Evolutionary conservation across 2,888 invertebrate genomes (phyloP).

Genomic region (Calameuta filiformis): DNA sequence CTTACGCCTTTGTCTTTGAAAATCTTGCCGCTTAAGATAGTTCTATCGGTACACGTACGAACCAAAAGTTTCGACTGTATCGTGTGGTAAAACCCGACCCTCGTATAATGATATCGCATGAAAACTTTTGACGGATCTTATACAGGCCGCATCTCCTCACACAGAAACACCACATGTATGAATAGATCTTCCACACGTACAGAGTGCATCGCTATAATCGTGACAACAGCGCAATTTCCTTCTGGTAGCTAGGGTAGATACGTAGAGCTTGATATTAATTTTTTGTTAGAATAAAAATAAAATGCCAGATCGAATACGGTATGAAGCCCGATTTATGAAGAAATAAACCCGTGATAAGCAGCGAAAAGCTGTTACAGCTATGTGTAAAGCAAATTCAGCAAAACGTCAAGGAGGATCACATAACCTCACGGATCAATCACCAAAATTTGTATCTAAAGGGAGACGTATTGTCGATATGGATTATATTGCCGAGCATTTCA

Average conservation of each 20-base stretch:
- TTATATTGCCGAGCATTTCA: no score
- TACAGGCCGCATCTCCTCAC: constrained; percentile 11
- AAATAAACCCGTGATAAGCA: constrained; percentile 11
- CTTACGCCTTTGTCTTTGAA: no score
- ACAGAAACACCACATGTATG: constrained; percentile 16
- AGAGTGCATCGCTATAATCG: constrained; percentile 15
- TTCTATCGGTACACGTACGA: no score
- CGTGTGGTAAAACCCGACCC: no score
- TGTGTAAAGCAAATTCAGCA: constrained; percentile 12
- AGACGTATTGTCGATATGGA: no score
- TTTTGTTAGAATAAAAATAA: not conserved
- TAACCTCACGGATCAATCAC: constrained; percentile 8
- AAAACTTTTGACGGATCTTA: constrained; percentile 11
- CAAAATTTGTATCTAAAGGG: not conserved
- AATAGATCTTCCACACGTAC: constrained; percentile 10
- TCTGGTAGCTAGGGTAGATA: not conserved
- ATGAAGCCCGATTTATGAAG: constrained; percentile 15
- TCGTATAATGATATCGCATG: not conserved
- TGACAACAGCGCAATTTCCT: constrained; percentile 10
- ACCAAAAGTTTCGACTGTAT: no score
- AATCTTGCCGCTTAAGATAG: no score
- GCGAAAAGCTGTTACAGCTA: constrained; percentile 10
- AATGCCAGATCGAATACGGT: constrained; percentile 2
- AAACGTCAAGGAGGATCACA: not conserved
- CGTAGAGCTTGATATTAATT: no score